phyloP scores from a whole-genome alignment of 2,113 vertebrate species.

The Lepidothrix coronata region DNA sequence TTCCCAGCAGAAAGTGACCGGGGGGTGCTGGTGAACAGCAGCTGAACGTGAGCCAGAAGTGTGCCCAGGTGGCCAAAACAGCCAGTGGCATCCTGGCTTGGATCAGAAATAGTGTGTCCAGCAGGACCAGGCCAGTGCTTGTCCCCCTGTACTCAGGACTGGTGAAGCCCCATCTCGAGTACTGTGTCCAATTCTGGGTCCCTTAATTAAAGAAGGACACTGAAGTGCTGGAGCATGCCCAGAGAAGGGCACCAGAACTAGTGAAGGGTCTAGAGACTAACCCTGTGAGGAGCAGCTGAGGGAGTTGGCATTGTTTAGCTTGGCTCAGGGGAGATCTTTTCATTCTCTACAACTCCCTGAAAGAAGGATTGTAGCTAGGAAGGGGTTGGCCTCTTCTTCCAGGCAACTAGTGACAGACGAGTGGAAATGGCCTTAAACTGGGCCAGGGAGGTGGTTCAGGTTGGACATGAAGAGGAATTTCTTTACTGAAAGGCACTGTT shows the following conservation, averaged over 20 bases:
- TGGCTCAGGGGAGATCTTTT: neutral
- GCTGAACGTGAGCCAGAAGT: neutral
- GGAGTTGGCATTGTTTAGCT: neutral
- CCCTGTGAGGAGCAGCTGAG: accelerated
- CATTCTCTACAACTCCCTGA: no score
- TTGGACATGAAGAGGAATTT: neutral
- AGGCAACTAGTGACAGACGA: neutral
- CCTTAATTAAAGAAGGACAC: no score
- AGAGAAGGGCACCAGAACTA: neutral
- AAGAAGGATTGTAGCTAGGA: neutral
- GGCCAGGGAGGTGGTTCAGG: neutral
- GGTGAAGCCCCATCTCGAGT: neutral
- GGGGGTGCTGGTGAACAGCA: neutral
- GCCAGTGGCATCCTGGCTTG: neutral
- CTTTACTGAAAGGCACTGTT: neutral
- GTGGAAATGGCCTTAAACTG: neutral
- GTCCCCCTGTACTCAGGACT: neutral
- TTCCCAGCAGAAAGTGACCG: neutral
- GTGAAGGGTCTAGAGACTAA: neutral
- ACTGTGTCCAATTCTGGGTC: neutral
- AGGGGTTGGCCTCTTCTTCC: neutral
- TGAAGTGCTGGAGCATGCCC: neutral
- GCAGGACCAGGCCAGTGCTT: neutral
- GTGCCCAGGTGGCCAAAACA: no score
- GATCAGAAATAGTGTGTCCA: neutral